A percentile compares a stretch with the other conserved stretches of the same genome.
Evolutionary conservation across 2,888 invertebrate genomes (phyloP).

Genomic region (Heliconius erato): DNA sequence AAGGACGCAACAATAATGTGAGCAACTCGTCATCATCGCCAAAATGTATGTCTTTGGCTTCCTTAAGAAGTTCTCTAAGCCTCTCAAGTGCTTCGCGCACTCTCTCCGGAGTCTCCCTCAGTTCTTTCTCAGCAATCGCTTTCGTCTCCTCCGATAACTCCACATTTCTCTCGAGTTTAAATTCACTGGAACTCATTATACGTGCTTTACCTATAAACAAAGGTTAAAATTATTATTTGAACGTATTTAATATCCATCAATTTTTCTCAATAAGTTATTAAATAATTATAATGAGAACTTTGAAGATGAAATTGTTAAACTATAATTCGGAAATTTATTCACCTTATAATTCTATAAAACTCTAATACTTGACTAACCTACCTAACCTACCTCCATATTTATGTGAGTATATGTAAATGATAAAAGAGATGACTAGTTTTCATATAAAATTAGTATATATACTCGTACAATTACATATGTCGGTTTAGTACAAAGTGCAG

Average conservation of each 20-base stretch:
- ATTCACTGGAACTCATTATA: slow-evolving; percentile 77
- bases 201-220: slow-evolving; percentile 56
- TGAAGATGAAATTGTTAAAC: no score
- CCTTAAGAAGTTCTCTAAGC: slow-evolving; percentile 88
- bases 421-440: background rate
- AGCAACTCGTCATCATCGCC: slow-evolving; percentile 92
- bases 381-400: background rate
- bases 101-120: slow-evolving; percentile 90
- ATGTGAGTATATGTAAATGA: background rate
- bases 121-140: slow-evolving; percentile 87
- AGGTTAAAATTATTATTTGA: slow-evolving; percentile 3
- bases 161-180: slow-evolving; percentile 86
- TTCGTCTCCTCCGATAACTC: slow-evolving; percentile 86
- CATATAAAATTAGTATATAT: background rate
- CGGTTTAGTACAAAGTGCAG: background rate
- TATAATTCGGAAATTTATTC: background rate
- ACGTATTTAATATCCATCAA: background rate
- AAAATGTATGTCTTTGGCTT: slow-evolving; percentile 88
- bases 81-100: slow-evolving; percentile 86
- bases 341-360: background rate
- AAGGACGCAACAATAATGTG: slow-evolving; percentile 91
- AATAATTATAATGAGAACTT: no score
- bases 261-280: no score
- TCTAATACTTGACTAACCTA: no score
- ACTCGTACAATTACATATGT: slow-evolving; percentile 3